phyloP scores from a whole-genome alignment of 2,888 invertebrate species.

The Eutolmus rufibarbis region DNA sequence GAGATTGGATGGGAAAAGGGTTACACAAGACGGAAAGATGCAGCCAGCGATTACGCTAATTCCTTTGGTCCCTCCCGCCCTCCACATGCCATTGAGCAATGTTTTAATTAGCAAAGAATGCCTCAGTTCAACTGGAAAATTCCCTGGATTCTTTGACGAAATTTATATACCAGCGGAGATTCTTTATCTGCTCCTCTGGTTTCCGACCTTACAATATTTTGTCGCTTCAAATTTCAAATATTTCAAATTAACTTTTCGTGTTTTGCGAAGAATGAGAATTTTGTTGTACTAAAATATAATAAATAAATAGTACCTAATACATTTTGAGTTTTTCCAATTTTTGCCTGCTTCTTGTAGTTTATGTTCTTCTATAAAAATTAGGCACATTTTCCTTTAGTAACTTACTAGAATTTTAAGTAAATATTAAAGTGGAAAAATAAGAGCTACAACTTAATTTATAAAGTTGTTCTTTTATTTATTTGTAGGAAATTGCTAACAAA shows the following conservation, averaged over 20 bases:
- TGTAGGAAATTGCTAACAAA: no score
- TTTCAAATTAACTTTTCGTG: background rate
- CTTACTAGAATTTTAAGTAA: no score
- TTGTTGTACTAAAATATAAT: no score
- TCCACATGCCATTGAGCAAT: background rate
- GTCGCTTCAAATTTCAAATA: background rate
- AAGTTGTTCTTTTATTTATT: no score
- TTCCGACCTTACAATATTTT: background rate
- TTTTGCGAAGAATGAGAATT: background rate
- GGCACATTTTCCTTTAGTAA: no score
- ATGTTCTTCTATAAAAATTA: no score
- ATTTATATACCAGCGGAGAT: background rate
- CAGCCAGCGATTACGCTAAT: conserved; percentile 20
- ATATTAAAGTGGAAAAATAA: no score
- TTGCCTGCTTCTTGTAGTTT: no score
- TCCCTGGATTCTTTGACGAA: conserved; percentile 11
- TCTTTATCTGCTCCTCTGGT: background rate
- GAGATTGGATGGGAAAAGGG: background rate
- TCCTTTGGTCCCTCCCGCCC: background rate
- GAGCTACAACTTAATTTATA: no score
- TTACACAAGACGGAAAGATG: background rate
- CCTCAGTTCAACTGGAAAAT: conserved; percentile 21
- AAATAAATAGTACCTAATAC: no score
- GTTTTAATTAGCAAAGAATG: conserved; percentile 30
- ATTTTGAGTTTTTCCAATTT: no score